phyloP scores from a whole-genome alignment of 2,113 vertebrate species.

The Morone saxatilis region DNA sequence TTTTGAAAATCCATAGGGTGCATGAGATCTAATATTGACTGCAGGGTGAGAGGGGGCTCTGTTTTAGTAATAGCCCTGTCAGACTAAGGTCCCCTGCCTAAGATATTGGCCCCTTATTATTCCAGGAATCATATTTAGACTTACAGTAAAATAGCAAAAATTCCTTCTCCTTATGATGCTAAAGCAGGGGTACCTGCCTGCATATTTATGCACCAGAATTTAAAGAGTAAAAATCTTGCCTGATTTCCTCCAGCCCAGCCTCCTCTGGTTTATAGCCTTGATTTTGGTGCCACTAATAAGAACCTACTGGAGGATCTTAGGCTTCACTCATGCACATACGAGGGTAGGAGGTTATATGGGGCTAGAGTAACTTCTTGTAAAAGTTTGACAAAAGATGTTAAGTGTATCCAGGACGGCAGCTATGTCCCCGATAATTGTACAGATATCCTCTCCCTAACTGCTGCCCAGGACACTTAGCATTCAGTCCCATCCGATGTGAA shows the following conservation, averaged over 20 bases:
- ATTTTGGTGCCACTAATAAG: not conserved
- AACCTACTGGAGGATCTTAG: not conserved
- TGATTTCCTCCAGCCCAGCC: not conserved
- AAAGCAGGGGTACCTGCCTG: conserved; percentile 18
- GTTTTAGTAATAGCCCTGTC: conserved; percentile 74
- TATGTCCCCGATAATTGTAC: conserved; percentile 43
- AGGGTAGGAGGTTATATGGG: not conserved
- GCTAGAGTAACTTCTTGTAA: conserved; percentile 6
- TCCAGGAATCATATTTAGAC: conserved; percentile 39
- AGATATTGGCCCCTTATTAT: conserved; percentile 59
- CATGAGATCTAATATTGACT: conserved; percentile 72
- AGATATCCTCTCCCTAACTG: conserved; percentile 51
- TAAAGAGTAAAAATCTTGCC: not conserved
- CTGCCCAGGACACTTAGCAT: conserved; percentile 69
- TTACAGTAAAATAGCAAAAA: conserved; percentile 32
- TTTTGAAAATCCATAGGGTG: conserved; percentile 76
- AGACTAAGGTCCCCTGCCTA: conserved; percentile 35
- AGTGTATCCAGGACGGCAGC: conserved; percentile 43
- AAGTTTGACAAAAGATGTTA: conserved; percentile 38
- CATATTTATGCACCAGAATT: conserved; percentile 28
- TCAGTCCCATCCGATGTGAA: conserved; percentile 62
- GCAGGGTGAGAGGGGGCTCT: conserved; percentile 38
- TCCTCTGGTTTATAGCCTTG: conserved; percentile 10
- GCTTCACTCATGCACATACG: not conserved
- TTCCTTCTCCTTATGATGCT: not conserved